phyloP scores from a whole-genome alignment of 2,888 invertebrate genomes.

The Plebejus argus region DNA sequence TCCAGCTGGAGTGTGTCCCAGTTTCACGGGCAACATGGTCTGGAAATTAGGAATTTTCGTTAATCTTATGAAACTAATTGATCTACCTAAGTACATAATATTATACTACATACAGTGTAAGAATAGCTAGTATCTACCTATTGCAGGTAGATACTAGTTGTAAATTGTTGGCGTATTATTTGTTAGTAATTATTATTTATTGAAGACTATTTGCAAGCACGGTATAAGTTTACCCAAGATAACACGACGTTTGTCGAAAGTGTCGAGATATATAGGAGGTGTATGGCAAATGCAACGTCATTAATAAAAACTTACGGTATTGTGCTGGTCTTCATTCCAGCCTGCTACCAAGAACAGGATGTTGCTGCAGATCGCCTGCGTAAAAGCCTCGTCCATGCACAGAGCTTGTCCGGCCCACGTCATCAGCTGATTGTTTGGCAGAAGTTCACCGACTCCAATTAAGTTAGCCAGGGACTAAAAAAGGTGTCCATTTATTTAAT shows the following conservation, averaged over 20 bases:
- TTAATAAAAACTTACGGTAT: conserved; percentile 64
- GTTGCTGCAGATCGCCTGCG: conserved; percentile 83
- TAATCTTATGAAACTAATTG: too few relatives aligned
- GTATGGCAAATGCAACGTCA: conserved; percentile 43
- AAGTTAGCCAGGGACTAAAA: conserved; percentile 53
- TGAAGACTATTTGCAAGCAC: too few relatives aligned
- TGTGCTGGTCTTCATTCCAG: conserved; percentile 78
- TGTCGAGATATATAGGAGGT: too few relatives aligned
- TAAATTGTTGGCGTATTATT: too few relatives aligned
- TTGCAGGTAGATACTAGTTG: too few relatives aligned
- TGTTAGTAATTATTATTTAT: too few relatives aligned
- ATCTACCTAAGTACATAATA: too few relatives aligned
- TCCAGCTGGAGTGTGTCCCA: conserved; percentile 87
- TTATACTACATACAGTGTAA: too few relatives aligned
- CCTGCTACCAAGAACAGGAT: conserved; percentile 84
- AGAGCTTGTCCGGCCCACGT: conserved; percentile 66
- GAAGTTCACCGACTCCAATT: conserved; percentile 80
- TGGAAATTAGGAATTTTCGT: conserved; percentile 51
- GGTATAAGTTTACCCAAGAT: too few relatives aligned
- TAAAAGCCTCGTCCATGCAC: conserved; percentile 74
- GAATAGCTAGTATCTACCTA: too few relatives aligned
- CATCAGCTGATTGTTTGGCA: conserved; percentile 78
- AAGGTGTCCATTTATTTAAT: background rate
- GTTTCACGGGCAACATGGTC: conserved; percentile 85
- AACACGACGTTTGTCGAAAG: too few relatives aligned